phyloP scores from a whole-genome alignment of 1,140 invertebrate species.

The Phenacoccus solenopsis region DNA sequence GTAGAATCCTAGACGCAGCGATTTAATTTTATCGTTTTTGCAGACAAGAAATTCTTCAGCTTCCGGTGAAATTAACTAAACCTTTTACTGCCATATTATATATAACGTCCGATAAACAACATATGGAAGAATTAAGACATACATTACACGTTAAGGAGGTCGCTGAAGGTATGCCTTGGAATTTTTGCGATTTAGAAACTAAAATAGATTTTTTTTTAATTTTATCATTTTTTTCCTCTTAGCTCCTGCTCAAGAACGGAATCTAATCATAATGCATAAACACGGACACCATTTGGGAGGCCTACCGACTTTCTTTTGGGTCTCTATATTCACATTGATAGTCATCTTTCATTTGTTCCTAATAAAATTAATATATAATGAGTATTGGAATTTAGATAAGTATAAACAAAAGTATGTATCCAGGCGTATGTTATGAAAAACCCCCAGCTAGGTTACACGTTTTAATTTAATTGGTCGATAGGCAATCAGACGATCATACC shows the following conservation, averaged over 20 bases:
- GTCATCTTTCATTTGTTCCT: slow-evolving; percentile 89
- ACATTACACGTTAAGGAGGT: slow-evolving; percentile 84
- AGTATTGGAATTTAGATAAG: slow-evolving; percentile 64
- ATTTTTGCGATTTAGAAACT: too few relatives aligned
- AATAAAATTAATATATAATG: slow-evolving; percentile 84
- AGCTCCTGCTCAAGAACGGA: slow-evolving; percentile 86
- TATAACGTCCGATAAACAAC: slow-evolving; percentile 76
- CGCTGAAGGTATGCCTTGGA: slow-evolving; percentile 50
- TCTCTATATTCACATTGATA: slow-evolving; percentile 76
- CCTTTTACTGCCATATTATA: slow-evolving; percentile 86
- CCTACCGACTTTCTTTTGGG: slow-evolving; percentile 84
- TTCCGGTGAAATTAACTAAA: slow-evolving; percentile 86
- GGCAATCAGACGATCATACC: not conserved
- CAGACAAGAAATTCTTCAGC: slow-evolving; percentile 46
- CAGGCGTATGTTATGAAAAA: too few relatives aligned
- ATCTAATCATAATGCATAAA: slow-evolving; percentile 80
- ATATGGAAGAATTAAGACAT: slow-evolving; percentile 83
- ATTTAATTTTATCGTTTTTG: slow-evolving; percentile 31
- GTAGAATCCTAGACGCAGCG: slow-evolving; percentile 35
- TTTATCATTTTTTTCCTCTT: slow-evolving; percentile 31
- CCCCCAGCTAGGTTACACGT: too few relatives aligned
- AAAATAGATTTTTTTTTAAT: too few relatives aligned
- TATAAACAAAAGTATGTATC: slow-evolving; percentile 38
- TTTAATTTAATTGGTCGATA: too few relatives aligned
- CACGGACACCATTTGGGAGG: slow-evolving; percentile 84